Base-by-base conservation (phyloP, 92 coral and sea anemone species). In the Montipora capitata region DNA sequence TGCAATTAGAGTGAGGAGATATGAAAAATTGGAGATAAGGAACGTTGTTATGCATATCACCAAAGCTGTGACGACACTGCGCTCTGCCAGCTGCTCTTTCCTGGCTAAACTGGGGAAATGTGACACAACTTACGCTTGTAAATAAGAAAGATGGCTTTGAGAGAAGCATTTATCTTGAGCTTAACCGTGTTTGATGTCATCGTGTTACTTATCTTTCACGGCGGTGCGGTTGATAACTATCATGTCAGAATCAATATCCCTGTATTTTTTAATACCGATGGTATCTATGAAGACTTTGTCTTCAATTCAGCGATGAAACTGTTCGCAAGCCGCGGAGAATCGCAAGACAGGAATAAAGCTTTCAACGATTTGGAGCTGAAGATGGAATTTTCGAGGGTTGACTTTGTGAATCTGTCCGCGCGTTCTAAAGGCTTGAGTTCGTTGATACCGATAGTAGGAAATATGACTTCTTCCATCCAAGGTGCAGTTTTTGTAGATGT, bases 401-500 rank as follows among this genome's bases (percentile, higher is more conserved):
- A 83, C 66, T 12, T 73, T 9, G 27, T 68, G 70, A 58, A 82
- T 45, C 70, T 68, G 11, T 54, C 61, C 17, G 45, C 79, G 10
- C 70, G 57, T 0, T 52, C 43, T 12, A 14, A 73, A 16, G 79
- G 87, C 14, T 38, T 83, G 59, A 15, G 57, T 56, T 43, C 61
- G 40, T 56, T 73, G 8, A 72, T 72, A 39, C 70, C 78, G 10
- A 20, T 20, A 41, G n/a, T 83, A 39, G 1, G 20, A n/a, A 83
- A 72, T 39, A 41, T 83, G 10, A 72, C 87, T 5, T 10, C 41
- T 10, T n/a, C 45, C 5, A 58, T 59, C 0, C 87, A 72, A 17
- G 87, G 79, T 4, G 41, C 76, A 5, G 72, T 83, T 27, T 83
- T 83, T 15, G 78, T 72, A 4, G 79, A 83, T 45, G 79, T 83